A percentile compares a stretch with the other conserved stretches of the same genome.
Evolutionary conservation across 2,888 invertebrate genomes (phyloP).

Genomic region (Drosophila trichaetosa): DNA sequence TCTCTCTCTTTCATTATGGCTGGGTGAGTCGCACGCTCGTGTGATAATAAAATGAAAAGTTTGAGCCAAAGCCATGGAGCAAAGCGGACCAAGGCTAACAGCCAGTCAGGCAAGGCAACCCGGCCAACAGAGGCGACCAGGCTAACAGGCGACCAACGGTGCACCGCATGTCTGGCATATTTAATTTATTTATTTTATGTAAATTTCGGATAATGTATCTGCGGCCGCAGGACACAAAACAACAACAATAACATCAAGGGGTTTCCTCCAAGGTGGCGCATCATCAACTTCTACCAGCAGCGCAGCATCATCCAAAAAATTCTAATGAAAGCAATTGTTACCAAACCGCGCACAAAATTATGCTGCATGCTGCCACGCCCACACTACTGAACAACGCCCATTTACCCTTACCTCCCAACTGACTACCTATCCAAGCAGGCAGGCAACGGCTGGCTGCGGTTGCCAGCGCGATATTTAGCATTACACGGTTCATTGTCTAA

Average conservation of each 20-base stretch:
- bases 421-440: conserved; percentile 2
- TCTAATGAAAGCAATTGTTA: conserved; percentile 81
- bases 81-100: conserved; percentile 13
- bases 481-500: conserved; percentile 81
- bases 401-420: neutral
- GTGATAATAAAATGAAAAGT: conserved; percentile 80
- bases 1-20: conserved; percentile 21
- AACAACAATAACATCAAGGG: conserved; percentile 62
- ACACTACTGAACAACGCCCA: conserved; percentile 5
- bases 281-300: conserved; percentile 11
- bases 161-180: conserved; percentile 82
- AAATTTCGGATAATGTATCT: conserved; percentile 83
- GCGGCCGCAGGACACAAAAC: conserved; percentile 79
- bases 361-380: conserved; percentile 64
- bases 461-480: conserved; percentile 76
- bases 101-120: conserved; percentile 14
- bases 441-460: conserved; percentile 67
- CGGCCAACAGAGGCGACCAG: conserved; percentile 14
- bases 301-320: conserved; percentile 55
- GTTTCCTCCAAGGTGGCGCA: conserved; percentile 69
- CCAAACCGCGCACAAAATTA: conserved; percentile 81
- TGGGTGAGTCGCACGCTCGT: conserved; percentile 59
- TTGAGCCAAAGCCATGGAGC: conserved; percentile 50
- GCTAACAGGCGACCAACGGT: conserved; percentile 67
- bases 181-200: conserved; percentile 84